Base-by-base conservation (phyloP, 2,888 invertebrate species). In the Syritta pipiens region DNA sequence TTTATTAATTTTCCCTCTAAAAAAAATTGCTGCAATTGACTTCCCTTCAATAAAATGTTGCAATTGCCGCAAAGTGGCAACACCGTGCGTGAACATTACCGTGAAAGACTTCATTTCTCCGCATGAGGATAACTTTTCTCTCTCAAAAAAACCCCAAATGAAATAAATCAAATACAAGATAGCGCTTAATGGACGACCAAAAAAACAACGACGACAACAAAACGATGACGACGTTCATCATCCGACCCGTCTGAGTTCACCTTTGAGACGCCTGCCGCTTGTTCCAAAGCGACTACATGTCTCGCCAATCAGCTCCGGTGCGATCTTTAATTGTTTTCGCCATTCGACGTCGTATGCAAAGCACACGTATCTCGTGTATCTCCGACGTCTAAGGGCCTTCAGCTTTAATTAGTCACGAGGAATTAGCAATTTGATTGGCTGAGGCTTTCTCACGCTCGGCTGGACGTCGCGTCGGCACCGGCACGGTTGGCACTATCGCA, bases 351-450 rank as follows among this genome's bases (percentile, higher is more conserved):
- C 48, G 42, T 55, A 62, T 62, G 42, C 24, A 67, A 35, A 60
- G 51, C 42, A 69, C 51, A 51, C 44, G 51, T 60, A 35, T 51
- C 30, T 44, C n/a, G n/a, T 42, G 40, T 28, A 55, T 57, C 35
- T 55, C 22, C 6, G 6, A 6, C 9, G 10, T 1, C 1, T 12
- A 6, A 10, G 40, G 68, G 60, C 40, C 55, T 55, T 68, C 49
- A 26, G 46, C 63, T 76, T 59, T 76, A 76, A 76, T 76, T 76
- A 76, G 69, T 76, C 69, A 69, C 69, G 76, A 69, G 37, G 76
- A 76, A 76, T 69, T 59, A 69, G 49, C 28, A 46, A 51, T 69
- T 68, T 57, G 67, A 68, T 57, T 48, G 26, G 19, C 26, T 37
- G 35, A 12, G 53, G 62, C 48, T 62, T 69, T 76, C 51, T 63